Base-by-base conservation (phyloP, 2,888 invertebrate genomes). In the Plagodis dolabraria region DNA sequence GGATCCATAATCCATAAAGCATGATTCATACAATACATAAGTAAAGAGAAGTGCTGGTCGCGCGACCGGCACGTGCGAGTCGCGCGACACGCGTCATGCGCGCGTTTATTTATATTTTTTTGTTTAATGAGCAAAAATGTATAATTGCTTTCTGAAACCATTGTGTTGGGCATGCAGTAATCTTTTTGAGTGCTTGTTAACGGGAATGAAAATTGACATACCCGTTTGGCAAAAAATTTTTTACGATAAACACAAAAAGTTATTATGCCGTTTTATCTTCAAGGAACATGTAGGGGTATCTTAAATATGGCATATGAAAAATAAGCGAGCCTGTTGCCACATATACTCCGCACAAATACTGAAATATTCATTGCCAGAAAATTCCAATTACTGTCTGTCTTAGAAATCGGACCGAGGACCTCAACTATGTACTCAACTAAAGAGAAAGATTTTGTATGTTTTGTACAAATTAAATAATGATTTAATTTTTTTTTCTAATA, bases 41-140 rank as follows among this genome's bases (percentile, higher is more conserved):
- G 7, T 40, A 40, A 9, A 36, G 53, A 36, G 70, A 64, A 76
- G 72, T 69, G 75, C 52, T 57, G 71, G 71, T 33, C 75, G 58
- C 58, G 70, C 77, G 79, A 68, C 79, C 69, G 68, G 59, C 65
- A 11, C 64, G 61, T 61, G 64, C 70, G 69, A 10, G 69, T 65
- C 73, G 70, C 69, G 72, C 56, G 64, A 49, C 57, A 36, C 67
- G 63, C 45, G 58, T 0, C 40, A 38, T 47, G 36, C 60, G 60
- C 62, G 63, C 64, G 69, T 51, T 72, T 75, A 67, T 73, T 72
- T 75, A 65, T 76, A 75, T 79, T 81, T 76, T 61, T 79, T 72
- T 72, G 70, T 71, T 69, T 81, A 85, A 87, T 80, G 81, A 83
- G 81, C 76, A 82, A 85, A 83, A 87, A 86, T 82, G 72, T 78